These are phyloP conservation scores for Lepisosteus osseus DNA, from an alignment of 2,113 vertebrate species.

Conservation along the genomic window DNA sequence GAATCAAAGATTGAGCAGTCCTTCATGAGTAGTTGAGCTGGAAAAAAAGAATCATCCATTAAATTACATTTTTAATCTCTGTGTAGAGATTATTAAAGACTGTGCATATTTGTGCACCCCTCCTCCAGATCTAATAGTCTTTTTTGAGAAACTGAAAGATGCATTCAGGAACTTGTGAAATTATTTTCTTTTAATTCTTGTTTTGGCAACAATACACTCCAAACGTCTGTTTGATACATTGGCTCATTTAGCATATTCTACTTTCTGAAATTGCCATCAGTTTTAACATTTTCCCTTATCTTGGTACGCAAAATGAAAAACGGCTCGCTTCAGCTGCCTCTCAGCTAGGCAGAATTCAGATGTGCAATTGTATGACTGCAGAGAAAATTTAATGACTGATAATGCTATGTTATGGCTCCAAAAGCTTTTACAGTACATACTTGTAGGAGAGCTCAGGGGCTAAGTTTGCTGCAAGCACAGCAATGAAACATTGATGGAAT, in stretches of 20 bases:
- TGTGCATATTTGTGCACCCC: no score
- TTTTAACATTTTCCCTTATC: conserved; percentile 37
- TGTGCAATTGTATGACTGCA: not conserved
- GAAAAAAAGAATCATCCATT: no score
- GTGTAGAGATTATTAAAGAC: no score
- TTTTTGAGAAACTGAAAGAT: not conserved
- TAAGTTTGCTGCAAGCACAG: no score
- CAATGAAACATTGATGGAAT: no score
- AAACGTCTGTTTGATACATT: conserved; percentile 28
- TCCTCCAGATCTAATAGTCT: no score
- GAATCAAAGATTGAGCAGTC: no score
- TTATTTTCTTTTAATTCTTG: not conserved
- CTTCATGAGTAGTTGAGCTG: no score
- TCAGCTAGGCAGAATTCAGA: not conserved
- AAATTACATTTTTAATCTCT: no score
- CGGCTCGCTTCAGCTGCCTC: not conserved
- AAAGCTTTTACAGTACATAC: no score
- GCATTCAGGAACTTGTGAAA: not conserved
- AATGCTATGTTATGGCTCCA: not conserved
- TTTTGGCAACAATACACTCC: not conserved
- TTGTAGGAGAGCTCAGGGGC: no score
- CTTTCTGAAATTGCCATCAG: conserved; percentile 41
- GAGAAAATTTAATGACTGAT: not conserved
- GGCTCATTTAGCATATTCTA: conserved; percentile 37
- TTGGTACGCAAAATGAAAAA: conserved; percentile 11